A percentile compares a stretch with the other conserved stretches of the same genome.
phyloP scores from a whole-genome alignment of 2,113 vertebrate genomes.

The Corythornis cristatus region DNA sequence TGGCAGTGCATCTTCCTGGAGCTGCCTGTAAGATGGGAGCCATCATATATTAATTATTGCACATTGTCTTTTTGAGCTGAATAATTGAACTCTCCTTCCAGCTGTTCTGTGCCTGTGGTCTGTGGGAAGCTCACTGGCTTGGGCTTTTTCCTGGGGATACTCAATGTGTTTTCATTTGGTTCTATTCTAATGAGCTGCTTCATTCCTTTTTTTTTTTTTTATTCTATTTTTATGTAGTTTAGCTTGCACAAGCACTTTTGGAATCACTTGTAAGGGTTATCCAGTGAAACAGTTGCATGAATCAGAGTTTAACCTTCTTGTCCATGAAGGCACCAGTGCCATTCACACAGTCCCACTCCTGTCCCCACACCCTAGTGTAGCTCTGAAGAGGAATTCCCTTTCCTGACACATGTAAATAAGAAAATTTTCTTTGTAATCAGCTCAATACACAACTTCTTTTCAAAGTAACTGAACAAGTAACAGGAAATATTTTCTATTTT shows the following conservation, averaged over 20 bases:
- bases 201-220: background rate
- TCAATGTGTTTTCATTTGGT: background rate
- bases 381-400: background rate
- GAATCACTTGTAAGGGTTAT: background rate
- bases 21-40: background rate
- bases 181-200: no score
- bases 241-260: background rate
- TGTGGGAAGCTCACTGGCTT: background rate
- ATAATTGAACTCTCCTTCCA: constrained; percentile 42
- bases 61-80: constrained; percentile 25
- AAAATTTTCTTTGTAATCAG: background rate
- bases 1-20: background rate
- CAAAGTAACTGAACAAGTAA: background rate
- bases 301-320: background rate
- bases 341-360: background rate
- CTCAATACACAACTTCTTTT: background rate
- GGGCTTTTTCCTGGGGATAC: background rate
- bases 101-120: background rate
- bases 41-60: constrained; percentile 21
- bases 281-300: background rate
- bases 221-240: background rate
- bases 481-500: background rate
- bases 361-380: background rate
- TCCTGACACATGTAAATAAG: background rate
- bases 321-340: background rate